These are phyloP conservation scores for Neoaliturus tenellus DNA, from an alignment of 2,888 invertebrate genomes.

Conservation along the genomic window DNA sequence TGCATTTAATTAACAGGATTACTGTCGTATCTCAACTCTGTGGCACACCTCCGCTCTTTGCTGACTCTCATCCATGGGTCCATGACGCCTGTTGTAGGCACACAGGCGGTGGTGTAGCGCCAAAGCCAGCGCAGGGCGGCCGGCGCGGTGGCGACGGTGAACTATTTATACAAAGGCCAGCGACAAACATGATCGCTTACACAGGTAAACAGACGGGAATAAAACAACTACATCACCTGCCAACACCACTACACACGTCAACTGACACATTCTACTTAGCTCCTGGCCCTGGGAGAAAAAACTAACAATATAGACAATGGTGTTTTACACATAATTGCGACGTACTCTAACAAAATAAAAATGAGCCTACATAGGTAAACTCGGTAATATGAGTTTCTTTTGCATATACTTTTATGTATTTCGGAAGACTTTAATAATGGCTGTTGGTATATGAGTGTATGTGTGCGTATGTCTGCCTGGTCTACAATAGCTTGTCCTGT, in stretches of 20 bases:
- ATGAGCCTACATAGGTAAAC: too few relatives aligned
- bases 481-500: too few relatives aligned
- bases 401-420: too few relatives aligned
- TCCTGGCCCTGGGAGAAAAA: neutral
- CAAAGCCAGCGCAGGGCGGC: neutral
- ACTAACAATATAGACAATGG: too few relatives aligned
- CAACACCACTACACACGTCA: neutral
- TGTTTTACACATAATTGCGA: too few relatives aligned
- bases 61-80: neutral
- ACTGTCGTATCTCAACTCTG: neutral
- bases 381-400: too few relatives aligned
- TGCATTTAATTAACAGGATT: too few relatives aligned
- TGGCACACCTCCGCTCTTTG: neutral
- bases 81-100: neutral
- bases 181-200: slow-evolving; percentile 48
- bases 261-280: neutral
- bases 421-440: too few relatives aligned
- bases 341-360: too few relatives aligned
- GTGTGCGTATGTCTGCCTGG: too few relatives aligned
- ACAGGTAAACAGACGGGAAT: slow-evolving; percentile 21
- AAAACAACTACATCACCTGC: slow-evolving; percentile 26
- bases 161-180: slow-evolving; percentile 41
- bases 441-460: too few relatives aligned
- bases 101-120: neutral
- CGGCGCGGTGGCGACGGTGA: neutral